These are phyloP conservation scores for Nasonia vitripennis DNA, from an alignment of 1,140 invertebrate genomes.

Conservation along the genomic window DNA sequence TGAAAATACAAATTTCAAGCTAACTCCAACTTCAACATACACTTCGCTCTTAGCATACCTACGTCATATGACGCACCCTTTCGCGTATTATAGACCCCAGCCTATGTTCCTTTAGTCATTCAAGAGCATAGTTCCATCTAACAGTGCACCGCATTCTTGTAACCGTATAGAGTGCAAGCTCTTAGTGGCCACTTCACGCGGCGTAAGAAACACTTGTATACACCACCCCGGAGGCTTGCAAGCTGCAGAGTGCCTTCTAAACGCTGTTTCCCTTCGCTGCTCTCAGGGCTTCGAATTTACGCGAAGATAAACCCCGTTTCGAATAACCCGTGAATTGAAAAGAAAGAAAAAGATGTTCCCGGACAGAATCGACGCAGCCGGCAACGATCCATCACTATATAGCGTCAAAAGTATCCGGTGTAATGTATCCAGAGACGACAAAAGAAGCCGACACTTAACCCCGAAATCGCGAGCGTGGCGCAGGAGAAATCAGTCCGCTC, in stretches of 20 bases:
- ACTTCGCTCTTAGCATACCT: no score
- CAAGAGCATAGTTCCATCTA: neutral
- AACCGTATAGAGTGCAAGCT: neutral
- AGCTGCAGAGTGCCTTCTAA: neutral
- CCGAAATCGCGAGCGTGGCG: neutral
- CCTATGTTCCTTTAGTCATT: neutral
- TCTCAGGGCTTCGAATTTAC: neutral
- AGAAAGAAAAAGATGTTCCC: neutral
- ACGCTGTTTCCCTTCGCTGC: no score
- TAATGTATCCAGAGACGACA: no score
- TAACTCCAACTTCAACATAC: no score
- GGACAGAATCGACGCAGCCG: neutral
- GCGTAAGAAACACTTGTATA: neutral
- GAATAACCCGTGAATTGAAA: neutral
- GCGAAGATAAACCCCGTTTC: neutral
- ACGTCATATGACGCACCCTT: neutral
- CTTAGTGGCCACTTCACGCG: neutral
- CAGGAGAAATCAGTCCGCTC: neutral
- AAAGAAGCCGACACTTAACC: neutral
- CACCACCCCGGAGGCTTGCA: neutral
- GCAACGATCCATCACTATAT: no score
- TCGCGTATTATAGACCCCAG: neutral
- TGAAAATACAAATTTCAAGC: no score
- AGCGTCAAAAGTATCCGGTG: no score
- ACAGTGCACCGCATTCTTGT: neutral